Evolutionary conservation across 2,797 vertebrate genomes (phyloP), one percentile per base, ranked within the genome.

Genomic region (Anniella stebbinsi): DNA sequence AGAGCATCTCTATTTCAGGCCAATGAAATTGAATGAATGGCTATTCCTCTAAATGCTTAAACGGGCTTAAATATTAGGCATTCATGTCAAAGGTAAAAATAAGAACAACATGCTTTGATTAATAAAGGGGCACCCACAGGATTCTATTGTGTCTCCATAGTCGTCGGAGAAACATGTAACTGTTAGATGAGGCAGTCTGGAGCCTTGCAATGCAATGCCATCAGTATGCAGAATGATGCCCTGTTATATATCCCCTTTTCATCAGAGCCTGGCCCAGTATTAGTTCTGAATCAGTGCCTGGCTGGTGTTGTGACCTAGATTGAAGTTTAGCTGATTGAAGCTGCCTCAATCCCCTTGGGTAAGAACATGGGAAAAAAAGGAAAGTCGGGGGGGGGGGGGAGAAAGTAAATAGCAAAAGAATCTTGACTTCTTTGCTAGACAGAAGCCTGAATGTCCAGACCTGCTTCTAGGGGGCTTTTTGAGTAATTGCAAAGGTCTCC

Each of bases 381-480:
- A 23, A n/a, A n/a, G n/a, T n/a, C n/a, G n/a, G n/a, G n/a, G n/a
- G n/a, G n/a, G n/a, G n/a, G 21, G 17, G 21, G 48, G 25, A 48
- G 41, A 84, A 75, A 67, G 18, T 67, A 63, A 48, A 83, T 45
- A 73, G 73, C 41, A 51, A 41, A 77, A 67, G 41, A 51, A 30
- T 1, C 60, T 72, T 30, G 28, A 81, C 28, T 54, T 30, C 36
- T 60, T 12, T 73, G 30, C 30, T 76, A 66, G 28, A 82, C n/a
- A 82, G 10, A 67, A 67, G 8, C 45, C 28, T 72, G 36, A 45
- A 48, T 83, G 86, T 57, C 17, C 88, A 94, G 94, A 57, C 25
- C 48, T 33, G 92, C 41, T 45, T 92, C 88, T 90, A 45, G 82
- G 54, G 83, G 28, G 57, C 70, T 87, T 91, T 17, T 90, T 93